These are phyloP conservation scores for Orthonychiurus folsomi DNA, from an alignment of 2,888 invertebrate genomes.

Conservation along the genomic window DNA sequence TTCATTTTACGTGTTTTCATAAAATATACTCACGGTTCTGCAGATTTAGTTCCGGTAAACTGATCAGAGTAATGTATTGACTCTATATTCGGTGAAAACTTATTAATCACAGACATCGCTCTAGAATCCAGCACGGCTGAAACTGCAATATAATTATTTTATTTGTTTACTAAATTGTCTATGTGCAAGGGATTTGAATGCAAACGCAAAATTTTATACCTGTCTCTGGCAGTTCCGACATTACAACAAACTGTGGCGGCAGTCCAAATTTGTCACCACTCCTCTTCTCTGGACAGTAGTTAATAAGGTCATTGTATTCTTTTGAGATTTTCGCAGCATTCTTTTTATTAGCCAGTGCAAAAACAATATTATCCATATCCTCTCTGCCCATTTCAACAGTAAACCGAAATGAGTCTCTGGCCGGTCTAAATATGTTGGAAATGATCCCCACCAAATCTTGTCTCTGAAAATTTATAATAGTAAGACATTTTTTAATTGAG, in stretches of 20 bases:
- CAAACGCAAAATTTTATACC: not conserved
- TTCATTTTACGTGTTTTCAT: no score
- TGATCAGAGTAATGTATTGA: conserved; percentile 97
- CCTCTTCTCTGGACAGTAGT: conserved; percentile 74
- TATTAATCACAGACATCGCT: conserved; percentile 63
- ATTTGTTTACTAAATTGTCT: no score
- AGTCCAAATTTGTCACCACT: conserved; percentile 71
- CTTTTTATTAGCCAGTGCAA: conserved; percentile 84
- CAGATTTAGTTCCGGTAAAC: conserved; percentile 79
- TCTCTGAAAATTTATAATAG: conserved; percentile 49
- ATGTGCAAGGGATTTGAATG: no score
- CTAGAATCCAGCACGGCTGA: conserved; percentile 73
- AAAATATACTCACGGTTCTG: conserved; percentile 65
- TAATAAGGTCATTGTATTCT: conserved; percentile 87
- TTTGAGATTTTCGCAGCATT: conserved; percentile 71
- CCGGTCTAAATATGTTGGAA: conserved; percentile 71
- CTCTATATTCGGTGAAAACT: conserved; percentile 76
- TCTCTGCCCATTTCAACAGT: conserved; percentile 78
- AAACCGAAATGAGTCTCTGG: conserved; percentile 75
- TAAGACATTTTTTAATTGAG: not conserved
- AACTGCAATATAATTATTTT: no score
- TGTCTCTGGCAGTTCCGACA: conserved; percentile 80
- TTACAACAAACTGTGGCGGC: conserved; percentile 61
- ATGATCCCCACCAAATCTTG: conserved; percentile 88
- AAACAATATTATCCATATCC: conserved; percentile 87